A percentile compares a stretch with the other conserved stretches of the same genome.
phyloP scores from a whole-genome alignment of 2,888 invertebrate genomes.

The Eilema sororculum region DNA sequence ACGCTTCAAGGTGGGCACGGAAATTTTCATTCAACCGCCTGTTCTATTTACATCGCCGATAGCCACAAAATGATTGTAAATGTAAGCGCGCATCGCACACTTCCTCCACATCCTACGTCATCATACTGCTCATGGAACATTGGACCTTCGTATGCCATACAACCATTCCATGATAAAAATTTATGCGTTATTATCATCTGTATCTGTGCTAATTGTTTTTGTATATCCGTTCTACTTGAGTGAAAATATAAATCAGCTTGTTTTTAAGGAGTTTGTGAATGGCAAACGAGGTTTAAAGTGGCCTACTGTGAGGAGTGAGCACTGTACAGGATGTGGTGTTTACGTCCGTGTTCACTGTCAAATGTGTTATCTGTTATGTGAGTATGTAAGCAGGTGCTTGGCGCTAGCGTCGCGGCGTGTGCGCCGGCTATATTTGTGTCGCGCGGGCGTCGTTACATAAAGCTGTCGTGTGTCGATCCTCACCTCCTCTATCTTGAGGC shows the following conservation, averaged over 20 bases:
- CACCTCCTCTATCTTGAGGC: slow-evolving; percentile 92
- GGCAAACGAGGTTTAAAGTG: slow-evolving; percentile 42
- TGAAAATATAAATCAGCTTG: slow-evolving; percentile 48
- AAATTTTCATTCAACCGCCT: slow-evolving; percentile 82
- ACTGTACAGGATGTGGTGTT: slow-evolving; percentile 66
- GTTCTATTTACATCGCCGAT: slow-evolving; percentile 81
- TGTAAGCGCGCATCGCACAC: slow-evolving; percentile 70
- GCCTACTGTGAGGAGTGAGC: slow-evolving; percentile 23
- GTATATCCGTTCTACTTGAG: slow-evolving; percentile 63
- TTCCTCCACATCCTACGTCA: slow-evolving; percentile 68
- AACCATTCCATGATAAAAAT: slow-evolving; percentile 34
- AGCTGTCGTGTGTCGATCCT: slow-evolving; percentile 79
- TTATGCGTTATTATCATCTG: slow-evolving; percentile 34
- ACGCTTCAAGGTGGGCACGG: slow-evolving; percentile 80
- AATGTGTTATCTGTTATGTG: slow-evolving; percentile 83
- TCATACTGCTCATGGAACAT: slow-evolving; percentile 60
- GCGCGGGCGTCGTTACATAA: slow-evolving; percentile 80
- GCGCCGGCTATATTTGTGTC: slow-evolving; percentile 74
- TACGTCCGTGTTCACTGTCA: slow-evolving; percentile 83
- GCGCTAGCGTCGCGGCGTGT: slow-evolving; percentile 65
- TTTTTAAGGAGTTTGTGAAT: slow-evolving; percentile 32
- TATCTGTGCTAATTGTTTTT: slow-evolving; percentile 45
- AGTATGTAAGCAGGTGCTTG: slow-evolving; percentile 81
- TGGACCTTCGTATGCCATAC: slow-evolving; percentile 70
- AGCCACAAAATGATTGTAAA: slow-evolving; percentile 71